Percentiles rank a stretch among this genome's conserved stretches.
Evolutionary conservation across 1,140 invertebrate species (phyloP).

Genomic region (Drosophila pectinifera): DNA sequence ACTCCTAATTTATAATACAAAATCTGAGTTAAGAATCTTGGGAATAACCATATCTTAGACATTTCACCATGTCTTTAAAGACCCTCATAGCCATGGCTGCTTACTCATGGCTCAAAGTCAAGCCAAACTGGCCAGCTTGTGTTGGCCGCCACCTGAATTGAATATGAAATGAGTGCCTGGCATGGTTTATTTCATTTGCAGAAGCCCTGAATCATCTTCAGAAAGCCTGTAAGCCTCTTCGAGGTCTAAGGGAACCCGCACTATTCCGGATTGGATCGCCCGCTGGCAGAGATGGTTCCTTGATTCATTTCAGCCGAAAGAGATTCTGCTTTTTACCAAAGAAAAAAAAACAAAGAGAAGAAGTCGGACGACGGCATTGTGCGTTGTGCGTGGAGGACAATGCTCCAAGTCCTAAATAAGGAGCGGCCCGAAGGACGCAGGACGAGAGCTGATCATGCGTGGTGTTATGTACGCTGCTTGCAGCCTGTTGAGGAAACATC

Average conservation of each 20-base stretch:
- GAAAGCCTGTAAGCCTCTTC: slow-evolving; percentile 15
- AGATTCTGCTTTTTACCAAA: slow-evolving; percentile 60
- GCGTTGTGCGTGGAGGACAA: slow-evolving; percentile 58
- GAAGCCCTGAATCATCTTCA: slow-evolving; percentile 35
- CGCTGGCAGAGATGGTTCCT: slow-evolving; percentile 45
- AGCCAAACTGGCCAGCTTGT: slow-evolving; percentile 13
- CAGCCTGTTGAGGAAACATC: slow-evolving; percentile 81
- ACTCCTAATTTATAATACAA: background rate
- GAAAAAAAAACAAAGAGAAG: slow-evolving; percentile 25
- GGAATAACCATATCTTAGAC: background rate
- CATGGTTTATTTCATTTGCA: slow-evolving; percentile 34
- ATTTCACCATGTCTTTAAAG: background rate
- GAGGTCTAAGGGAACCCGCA: slow-evolving; percentile 50
- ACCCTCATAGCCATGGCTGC: background rate
- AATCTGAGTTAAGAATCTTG: background rate
- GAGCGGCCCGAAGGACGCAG: slow-evolving; percentile 25
- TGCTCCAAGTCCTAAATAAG: slow-evolving; percentile 61
- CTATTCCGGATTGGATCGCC: slow-evolving; percentile 24
- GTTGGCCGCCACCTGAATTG: slow-evolving; percentile 25
- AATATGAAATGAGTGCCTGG: slow-evolving; percentile 27
- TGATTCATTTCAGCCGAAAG: slow-evolving; percentile 47
- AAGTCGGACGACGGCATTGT: slow-evolving; percentile 53
- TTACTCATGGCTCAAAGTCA: slow-evolving; percentile 33
- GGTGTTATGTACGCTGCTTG: slow-evolving; percentile 64
- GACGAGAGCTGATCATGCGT: slow-evolving; percentile 75